Evolutionary conservation across 2,888 invertebrate species (phyloP), one percentile per base, ranked within the genome.

Genomic region (Ormyrus rosae): DNA sequence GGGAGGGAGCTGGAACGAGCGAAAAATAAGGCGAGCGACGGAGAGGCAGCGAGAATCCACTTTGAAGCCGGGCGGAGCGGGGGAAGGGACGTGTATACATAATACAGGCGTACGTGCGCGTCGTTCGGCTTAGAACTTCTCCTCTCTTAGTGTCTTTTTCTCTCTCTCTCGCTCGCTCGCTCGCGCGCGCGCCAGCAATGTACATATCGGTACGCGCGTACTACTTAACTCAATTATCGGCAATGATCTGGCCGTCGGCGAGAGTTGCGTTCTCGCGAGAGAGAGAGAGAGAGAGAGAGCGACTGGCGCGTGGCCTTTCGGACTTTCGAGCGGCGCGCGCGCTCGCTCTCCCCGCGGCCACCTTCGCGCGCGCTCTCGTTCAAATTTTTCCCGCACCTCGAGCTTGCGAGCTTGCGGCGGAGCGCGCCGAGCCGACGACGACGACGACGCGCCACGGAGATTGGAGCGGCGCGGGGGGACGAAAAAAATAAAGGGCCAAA

Each of bases 161-260:
- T 67, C 53, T 19, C 60, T 71, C 74, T 58, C 19, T 19, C 19
- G 19, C 19, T 19, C 19, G 19, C 19, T 19, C 19, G 19, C 19
- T 19, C 19, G 19, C 48, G 48, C n/a, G 11, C 50, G 51, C 3
- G 46, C 60, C 55, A 11, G 53, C 64, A 13, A 60, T 55, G 13
- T 13, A 58, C 67, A 13, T 69, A 68, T 73, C 74, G 60, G 71
- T 67, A 56, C 68, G 74, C 77, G 76, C 76, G 81, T 82, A 82
- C 81, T 79, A 82, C 81, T 82, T 82, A 82, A 76, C 76, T 82
- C 68, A 82, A 79, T 79, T 82, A 82, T 82, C 81, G 72, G 76
- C 69, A 78, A 78, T 78, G 81, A 81, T 81, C 74, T 78, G 76
- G 61, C 78, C 78, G 19, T 19, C 19, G 72, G 61, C 68, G 75